These are phyloP conservation scores for Folsomia manolachei DNA, from an alignment of 2,888 invertebrate genomes.

Conservation along the genomic window DNA sequence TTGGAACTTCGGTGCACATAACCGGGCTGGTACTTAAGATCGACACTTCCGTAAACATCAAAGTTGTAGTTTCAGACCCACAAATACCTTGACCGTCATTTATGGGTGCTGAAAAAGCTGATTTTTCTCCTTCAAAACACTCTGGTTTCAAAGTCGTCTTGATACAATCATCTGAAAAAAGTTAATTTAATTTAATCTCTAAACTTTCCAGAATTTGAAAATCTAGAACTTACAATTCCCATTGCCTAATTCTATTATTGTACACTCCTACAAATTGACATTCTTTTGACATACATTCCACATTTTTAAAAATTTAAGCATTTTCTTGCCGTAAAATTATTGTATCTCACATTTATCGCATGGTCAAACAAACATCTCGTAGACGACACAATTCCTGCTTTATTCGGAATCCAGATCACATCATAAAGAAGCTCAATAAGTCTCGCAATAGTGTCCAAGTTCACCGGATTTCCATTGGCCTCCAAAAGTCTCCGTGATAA, in stretches of 20 bases:
- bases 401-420: not conserved
- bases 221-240: not conserved
- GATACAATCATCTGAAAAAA: not conserved
- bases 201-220: not conserved
- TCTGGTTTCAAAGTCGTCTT: too few species aligned
- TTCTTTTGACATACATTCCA: not conserved
- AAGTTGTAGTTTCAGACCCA: too few species aligned
- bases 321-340: too few species aligned
- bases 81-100: too few species aligned
- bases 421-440: not conserved
- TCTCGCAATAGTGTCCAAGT: not conserved
- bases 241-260: not conserved
- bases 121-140: too few species aligned
- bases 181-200: not conserved
- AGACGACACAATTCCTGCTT: not conserved
- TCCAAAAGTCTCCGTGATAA: not conserved
- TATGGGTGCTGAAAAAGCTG: too few species aligned
- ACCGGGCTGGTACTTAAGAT: too few species aligned
- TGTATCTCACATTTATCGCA: not conserved
- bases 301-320: too few species aligned
- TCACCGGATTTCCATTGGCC: not conserved
- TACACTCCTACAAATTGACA: not conserved
- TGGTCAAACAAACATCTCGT: not conserved
- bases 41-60: too few species aligned
- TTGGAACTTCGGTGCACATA: too few species aligned